Evolutionary conservation across 1,140 invertebrate genomes (phyloP), one percentile per base, ranked within the genome.

Genomic region (Drosophila tristis): DNA sequence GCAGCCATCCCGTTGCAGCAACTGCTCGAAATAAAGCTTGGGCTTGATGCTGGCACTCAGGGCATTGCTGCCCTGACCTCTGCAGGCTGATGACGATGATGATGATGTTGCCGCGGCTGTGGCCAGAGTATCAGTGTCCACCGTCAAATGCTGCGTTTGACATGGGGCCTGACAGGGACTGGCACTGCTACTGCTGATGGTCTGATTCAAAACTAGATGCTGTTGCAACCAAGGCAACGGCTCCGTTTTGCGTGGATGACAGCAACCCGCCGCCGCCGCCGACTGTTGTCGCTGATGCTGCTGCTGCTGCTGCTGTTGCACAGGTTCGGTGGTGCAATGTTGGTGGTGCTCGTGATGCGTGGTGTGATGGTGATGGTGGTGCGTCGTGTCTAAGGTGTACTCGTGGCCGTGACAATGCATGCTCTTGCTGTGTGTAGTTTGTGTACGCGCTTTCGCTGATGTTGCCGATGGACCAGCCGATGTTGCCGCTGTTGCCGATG

Each of bases 151-250:
- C 67, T 76, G 55, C 7, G 59, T 76, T 78, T 90, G 87, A 90
- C 87, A 78, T 49, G 79, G 65, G 86, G 78, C 35, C 81, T 85
- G 71, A 58, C 79, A 89, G 51, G 57, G 65, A 35, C 68, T 47
- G 56, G 70, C 64, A 74, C 85, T 64, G 7, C 55, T 45, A 60
- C 77, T 63, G 63, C 74, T 82, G 35, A 91, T 68, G 45, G 84
- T 90, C 70, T 91, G 90, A 50, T 90, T 90, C 54, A 91, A 82
- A 91, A 91, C 87, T 8, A 91, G 78, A 80, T 90, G 90, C 90
- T 91, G 90, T 91, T 91, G 90, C 90, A 86, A 44, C 86, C 90
- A 90, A 26, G 90, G 90, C 90, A 91, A 91, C 86, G 85, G 87
- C 20, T 91, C 84, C 42, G 90, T 91, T 90, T 82, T 71, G 71